phyloP scores from a whole-genome alignment of 2,797 vertebrate genomes.

The Falco rusticolus region DNA sequence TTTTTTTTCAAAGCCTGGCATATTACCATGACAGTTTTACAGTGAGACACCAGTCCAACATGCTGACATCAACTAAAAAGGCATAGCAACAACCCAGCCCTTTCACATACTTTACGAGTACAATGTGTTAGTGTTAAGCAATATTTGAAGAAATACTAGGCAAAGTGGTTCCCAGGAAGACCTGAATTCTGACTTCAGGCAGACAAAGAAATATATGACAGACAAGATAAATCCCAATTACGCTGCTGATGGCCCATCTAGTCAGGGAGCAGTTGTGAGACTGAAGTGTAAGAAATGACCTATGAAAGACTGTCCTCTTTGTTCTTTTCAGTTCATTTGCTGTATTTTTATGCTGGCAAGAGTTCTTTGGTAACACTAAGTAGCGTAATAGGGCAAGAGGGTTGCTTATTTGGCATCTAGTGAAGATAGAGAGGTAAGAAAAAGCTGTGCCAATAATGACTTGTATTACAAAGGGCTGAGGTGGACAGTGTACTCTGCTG shows the following conservation, averaged over 20 bases:
- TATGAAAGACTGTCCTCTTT: not conserved
- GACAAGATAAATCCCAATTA: not conserved
- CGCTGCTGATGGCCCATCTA: not conserved
- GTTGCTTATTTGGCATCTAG: not conserved
- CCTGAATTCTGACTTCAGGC: not conserved
- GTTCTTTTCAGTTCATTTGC: not conserved
- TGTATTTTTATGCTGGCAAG: not conserved
- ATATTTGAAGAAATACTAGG: conserved; percentile 39
- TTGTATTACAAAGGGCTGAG: not conserved
- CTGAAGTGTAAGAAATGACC: not conserved
- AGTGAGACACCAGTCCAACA: conserved; percentile 5
- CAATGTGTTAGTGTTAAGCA: conserved; percentile 48
- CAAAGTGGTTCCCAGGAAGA: conserved; percentile 32
- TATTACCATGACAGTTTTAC: conserved; percentile 19
- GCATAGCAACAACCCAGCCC: conserved; percentile 7
- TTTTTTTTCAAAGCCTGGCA: conserved; percentile 22
- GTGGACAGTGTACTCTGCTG: not conserved
- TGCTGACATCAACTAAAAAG: conserved; percentile 5
- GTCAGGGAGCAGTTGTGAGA: not conserved
- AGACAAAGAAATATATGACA: not conserved
- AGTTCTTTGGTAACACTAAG: not conserved
- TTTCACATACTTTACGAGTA: not conserved
- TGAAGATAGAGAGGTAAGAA: not conserved
- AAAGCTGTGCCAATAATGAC: not conserved
- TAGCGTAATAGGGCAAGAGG: not conserved